phyloP scores from a whole-genome alignment of 1,140 invertebrate genomes.

The Drosophila willistoni region DNA sequence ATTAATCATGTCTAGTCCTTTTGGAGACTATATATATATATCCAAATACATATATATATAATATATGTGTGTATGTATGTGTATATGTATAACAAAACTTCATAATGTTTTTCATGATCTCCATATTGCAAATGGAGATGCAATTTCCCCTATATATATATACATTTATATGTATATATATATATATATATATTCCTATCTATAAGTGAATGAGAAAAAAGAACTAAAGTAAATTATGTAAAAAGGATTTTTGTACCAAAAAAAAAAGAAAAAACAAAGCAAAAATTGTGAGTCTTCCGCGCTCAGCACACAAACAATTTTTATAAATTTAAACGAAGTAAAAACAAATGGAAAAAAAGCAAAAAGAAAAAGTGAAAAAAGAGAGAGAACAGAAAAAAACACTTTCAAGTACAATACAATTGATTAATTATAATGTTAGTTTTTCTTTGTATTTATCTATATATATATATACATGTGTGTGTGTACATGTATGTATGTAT shows the following conservation, averaged over 20 bases:
- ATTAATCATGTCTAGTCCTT: conserved; percentile 56
- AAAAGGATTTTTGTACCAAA: conserved; percentile 66
- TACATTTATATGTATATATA: conserved; percentile 21
- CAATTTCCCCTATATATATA: conserved; percentile 22
- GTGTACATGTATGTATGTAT: too few relatives aligned
- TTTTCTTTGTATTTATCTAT: conserved; percentile 17
- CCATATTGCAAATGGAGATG: conserved; percentile 30
- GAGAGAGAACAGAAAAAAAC: conserved; percentile 13
- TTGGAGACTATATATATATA: conserved; percentile 52
- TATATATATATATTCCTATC: conserved; percentile 20
- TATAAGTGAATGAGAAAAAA: conserved; percentile 28
- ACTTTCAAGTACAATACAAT: conserved; percentile 47
- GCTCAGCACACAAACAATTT: conserved; percentile 56
- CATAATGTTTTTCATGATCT: conserved; percentile 41
- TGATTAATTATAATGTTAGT: conserved; percentile 23
- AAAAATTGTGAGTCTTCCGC: conserved; percentile 63
- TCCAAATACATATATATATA: conserved; percentile 29
- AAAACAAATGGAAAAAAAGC: conserved; percentile 18
- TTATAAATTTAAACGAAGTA: conserved; percentile 12
- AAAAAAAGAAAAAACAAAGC: conserved; percentile 34
- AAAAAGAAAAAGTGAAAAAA: conserved; percentile 28
- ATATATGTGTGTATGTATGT: conserved; percentile 25
- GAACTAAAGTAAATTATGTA: conserved; percentile 42
- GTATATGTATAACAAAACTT: conserved; percentile 14
- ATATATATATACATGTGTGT: not conserved